These are phyloP conservation scores for Sebastes hubbsi DNA, from an alignment of 2,797 vertebrate genomes.

Conservation along the genomic window DNA sequence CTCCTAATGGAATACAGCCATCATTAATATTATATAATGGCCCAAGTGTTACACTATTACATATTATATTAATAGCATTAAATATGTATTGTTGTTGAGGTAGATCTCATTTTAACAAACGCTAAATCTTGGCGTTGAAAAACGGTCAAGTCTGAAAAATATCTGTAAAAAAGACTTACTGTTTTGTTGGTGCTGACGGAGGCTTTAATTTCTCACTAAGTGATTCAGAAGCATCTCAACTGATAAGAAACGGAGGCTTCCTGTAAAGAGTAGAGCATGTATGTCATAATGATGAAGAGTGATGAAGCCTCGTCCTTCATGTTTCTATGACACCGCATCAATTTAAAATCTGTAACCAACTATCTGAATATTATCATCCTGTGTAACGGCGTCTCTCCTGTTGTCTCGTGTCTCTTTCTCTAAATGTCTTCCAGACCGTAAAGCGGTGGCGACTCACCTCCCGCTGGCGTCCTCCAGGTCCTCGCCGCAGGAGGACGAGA, in stretches of 20 bases:
- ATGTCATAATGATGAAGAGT: no score
- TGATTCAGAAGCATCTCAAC: background rate
- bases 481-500: slow-evolving; percentile 78
- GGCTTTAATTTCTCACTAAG: background rate
- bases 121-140: no score
- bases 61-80: background rate
- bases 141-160: no score
- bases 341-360: no score
- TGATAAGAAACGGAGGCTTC: background rate
- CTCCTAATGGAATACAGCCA: background rate
- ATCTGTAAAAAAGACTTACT: no score
- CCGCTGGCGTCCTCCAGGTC: slow-evolving; percentile 82
- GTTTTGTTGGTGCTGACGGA: no score
- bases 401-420: background rate
- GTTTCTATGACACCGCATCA: no score
- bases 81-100: background rate
- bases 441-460: slow-evolving; percentile 82
- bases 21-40: background rate
- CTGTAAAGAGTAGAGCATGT: background rate
- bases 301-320: no score
- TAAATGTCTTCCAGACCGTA: slow-evolving; percentile 78
- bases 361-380: background rate
- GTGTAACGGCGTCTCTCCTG: background rate
- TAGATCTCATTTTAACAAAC: background rate
- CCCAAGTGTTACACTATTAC: background rate